Evolutionary conservation across 2,113 vertebrate genomes (phyloP).

Genomic region (Naja naja): DNA sequence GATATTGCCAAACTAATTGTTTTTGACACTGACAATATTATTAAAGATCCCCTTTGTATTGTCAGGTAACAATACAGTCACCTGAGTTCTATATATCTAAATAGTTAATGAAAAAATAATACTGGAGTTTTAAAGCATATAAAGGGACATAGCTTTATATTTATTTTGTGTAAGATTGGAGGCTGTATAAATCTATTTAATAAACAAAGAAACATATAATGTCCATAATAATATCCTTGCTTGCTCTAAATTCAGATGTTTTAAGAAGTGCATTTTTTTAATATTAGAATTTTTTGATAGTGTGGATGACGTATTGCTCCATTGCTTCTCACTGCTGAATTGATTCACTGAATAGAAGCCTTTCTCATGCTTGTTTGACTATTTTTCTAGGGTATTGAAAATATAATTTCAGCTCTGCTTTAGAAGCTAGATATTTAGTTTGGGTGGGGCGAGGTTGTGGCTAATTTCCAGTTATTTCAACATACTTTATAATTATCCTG

Average conservation of each 20-base stretch:
- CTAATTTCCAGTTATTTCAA: neutral
- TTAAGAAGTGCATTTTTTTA: neutral
- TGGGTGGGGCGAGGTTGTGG: fast-evolving
- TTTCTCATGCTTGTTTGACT: neutral
- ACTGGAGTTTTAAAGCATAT: neutral
- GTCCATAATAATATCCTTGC: neutral
- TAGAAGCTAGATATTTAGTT: neutral
- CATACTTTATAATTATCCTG: neutral
- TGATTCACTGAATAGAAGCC: neutral
- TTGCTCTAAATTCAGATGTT: neutral
- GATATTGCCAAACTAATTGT: constrained; percentile 16
- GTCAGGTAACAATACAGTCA: constrained; percentile 10
- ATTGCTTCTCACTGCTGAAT: neutral
- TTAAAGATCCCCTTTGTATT: neutral
- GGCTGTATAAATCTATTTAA: neutral
- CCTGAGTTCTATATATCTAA: neutral
- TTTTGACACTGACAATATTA: constrained; percentile 21
- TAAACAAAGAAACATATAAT: neutral
- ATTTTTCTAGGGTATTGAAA: neutral
- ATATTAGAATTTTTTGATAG: neutral
- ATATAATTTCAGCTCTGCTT: neutral
- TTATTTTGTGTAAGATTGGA: neutral
- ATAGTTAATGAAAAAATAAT: neutral
- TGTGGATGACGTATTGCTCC: neutral
- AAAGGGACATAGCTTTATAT: neutral